Percentiles rank a stretch among this genome's conserved stretches.
phyloP scores from a whole-genome alignment of 2,113 vertebrate genomes.

The Odocoileus hemionus region DNA sequence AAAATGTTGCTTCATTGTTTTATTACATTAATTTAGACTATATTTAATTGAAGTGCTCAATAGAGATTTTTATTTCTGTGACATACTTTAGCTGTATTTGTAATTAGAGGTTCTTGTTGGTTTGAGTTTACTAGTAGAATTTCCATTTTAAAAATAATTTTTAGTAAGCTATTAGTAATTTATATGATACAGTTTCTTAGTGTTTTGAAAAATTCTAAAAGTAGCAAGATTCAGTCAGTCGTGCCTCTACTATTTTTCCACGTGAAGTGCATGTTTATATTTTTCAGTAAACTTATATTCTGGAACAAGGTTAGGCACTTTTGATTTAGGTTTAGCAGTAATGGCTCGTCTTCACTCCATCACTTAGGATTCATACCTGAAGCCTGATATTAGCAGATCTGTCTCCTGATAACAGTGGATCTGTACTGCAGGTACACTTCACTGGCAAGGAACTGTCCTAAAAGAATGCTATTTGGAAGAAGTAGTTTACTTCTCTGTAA shows the following conservation, averaged over 20 bases:
- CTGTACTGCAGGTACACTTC: neutral
- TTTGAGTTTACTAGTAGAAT: conserved; percentile 41
- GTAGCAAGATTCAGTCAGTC: neutral
- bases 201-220: conserved; percentile 9
- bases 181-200: neutral
- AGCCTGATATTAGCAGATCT: neutral
- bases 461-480: neutral
- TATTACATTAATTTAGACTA: conserved; percentile 42
- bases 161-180: conserved; percentile 43
- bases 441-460: neutral
- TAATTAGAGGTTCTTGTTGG: conserved; percentile 38
- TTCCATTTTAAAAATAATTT: conserved; percentile 44
- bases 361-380: neutral
- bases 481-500: neutral
- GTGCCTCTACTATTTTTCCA: neutral
- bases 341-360: neutral
- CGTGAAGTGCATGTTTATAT: neutral
- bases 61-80: conserved; percentile 57
- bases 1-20: conserved; percentile 48
- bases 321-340: neutral
- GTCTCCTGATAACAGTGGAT: neutral
- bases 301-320: neutral
- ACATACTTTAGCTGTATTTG: conserved; percentile 18
- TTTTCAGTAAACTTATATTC: neutral
- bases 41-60: conserved; percentile 23